A percentile compares a stretch with the other conserved stretches of the same genome.
Evolutionary conservation across 2,113 vertebrate genomes (phyloP).

Genomic region (Platichthys stellatus): DNA sequence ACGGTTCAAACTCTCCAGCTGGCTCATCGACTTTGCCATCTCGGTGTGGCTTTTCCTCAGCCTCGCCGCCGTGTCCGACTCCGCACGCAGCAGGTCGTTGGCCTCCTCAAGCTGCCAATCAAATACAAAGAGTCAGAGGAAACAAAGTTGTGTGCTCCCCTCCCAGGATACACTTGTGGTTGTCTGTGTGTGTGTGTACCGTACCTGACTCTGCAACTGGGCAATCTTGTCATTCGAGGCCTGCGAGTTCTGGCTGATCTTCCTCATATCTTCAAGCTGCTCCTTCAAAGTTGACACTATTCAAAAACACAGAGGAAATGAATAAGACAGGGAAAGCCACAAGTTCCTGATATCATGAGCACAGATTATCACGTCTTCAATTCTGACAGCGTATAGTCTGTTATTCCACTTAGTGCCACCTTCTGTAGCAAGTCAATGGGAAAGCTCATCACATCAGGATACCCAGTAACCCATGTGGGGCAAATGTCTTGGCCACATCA

Average conservation of each 20-base stretch:
- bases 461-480: background rate
- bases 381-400: background rate
- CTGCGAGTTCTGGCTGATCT: slow-evolving; percentile 94
- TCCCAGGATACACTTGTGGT: too few relatives aligned
- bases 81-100: slow-evolving; percentile 92
- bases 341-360: too few relatives aligned
- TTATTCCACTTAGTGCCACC: slow-evolving; percentile 8
- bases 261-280: slow-evolving; percentile 95
- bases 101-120: slow-evolving; percentile 91
- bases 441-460: slow-evolving; percentile 6
- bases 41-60: slow-evolving; percentile 95
- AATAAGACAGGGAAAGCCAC: background rate
- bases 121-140: background rate
- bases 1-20: slow-evolving; percentile 91
- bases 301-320: slow-evolving; percentile 20
- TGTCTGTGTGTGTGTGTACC: background rate
- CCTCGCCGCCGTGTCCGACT: slow-evolving; percentile 94
- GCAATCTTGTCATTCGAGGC: slow-evolving; percentile 92
- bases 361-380: too few relatives aligned
- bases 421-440: background rate
- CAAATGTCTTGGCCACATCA: too few relatives aligned
- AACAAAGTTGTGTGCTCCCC: background rate
- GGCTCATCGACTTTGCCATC: slow-evolving; percentile 90
- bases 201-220: slow-evolving; percentile 96
- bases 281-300: slow-evolving; percentile 96